Evolutionary conservation across 1,140 invertebrate genomes (phyloP).

Genomic region (Pseudoatta argentina): DNA sequence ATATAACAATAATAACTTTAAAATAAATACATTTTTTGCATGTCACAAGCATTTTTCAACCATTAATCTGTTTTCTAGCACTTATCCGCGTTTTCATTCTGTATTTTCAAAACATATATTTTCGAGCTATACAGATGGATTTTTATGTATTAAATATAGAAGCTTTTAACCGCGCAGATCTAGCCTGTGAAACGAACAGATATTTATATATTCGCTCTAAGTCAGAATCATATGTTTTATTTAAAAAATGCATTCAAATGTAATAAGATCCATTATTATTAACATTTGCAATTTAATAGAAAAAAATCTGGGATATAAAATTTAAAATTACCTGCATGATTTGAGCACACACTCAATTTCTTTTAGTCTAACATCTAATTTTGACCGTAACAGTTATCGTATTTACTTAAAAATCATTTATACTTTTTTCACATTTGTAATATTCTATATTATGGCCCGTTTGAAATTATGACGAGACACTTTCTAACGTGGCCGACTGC

Average conservation of each 20-base stretch:
- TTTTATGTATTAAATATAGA: conserved; percentile 58
- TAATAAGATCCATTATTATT: neutral
- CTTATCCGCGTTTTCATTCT: neutral
- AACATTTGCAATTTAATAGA: neutral
- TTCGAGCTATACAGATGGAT: conserved; percentile 12
- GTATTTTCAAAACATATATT: conserved; percentile 18
- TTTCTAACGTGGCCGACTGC: conserved; percentile 16
- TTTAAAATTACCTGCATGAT: neutral
- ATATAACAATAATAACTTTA: neutral
- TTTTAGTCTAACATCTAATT: neutral
- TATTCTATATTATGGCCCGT: neutral
- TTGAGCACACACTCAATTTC: neutral
- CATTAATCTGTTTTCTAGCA: neutral
- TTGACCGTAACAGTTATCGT: no score
- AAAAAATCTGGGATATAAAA: neutral
- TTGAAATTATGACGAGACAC: neutral
- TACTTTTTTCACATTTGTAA: neutral
- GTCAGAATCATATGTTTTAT: neutral
- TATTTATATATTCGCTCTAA: conserved; percentile 56
- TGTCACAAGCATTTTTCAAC: neutral
- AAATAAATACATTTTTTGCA: neutral
- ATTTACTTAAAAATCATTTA: neutral
- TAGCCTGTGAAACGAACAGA: neutral
- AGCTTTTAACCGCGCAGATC: conserved; percentile 52
- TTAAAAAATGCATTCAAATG: neutral